phyloP scores from a whole-genome alignment of 1,140 invertebrate genomes.

The Hycleus phaleratus region DNA sequence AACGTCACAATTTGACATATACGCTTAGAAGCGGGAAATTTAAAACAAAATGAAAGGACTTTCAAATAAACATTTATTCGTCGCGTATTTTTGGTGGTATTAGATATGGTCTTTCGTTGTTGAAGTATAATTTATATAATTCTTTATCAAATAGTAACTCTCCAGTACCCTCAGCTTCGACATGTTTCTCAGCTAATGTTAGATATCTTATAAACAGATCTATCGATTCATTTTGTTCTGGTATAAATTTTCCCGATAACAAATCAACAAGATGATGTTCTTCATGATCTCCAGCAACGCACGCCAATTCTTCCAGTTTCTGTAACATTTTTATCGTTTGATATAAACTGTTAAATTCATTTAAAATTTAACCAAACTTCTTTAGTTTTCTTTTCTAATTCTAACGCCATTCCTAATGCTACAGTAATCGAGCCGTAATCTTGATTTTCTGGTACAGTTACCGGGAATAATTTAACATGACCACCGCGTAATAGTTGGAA shows the following conservation, averaged over 20 bases:
- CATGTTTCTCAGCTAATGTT: conserved; percentile 19
- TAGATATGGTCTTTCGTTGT: too few species aligned
- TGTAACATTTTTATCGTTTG: conserved; percentile 14
- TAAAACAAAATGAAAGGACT: too few species aligned
- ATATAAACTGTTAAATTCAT: not conserved
- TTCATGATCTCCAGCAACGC: conserved; percentile 51
- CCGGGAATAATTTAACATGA: conserved; percentile 45
- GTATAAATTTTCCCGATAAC: conserved; percentile 59
- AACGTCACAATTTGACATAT: too few species aligned
- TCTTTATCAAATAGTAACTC: conserved; percentile 32
- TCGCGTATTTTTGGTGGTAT: too few species aligned
- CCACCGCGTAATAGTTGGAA: conserved; percentile 80
- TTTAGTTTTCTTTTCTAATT: conserved; percentile 71
- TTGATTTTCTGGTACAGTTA: conserved; percentile 49
- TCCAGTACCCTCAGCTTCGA: conserved; percentile 15
- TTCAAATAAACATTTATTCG: too few species aligned
- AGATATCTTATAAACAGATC: conserved; percentile 23
- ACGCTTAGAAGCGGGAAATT: too few species aligned
- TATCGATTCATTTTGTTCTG: conserved; percentile 51
- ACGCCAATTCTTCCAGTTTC: conserved; percentile 48
- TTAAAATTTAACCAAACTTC: conserved; percentile 38
- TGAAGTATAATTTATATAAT: conserved; percentile 6
- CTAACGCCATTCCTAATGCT: conserved; percentile 59
- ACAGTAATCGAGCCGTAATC: conserved; percentile 57
- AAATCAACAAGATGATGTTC: conserved; percentile 66